Evolutionary conservation across 1,140 invertebrate species (phyloP), one percentile per base, ranked within the genome.

Genomic region (Plectrocnemia conspersa): DNA sequence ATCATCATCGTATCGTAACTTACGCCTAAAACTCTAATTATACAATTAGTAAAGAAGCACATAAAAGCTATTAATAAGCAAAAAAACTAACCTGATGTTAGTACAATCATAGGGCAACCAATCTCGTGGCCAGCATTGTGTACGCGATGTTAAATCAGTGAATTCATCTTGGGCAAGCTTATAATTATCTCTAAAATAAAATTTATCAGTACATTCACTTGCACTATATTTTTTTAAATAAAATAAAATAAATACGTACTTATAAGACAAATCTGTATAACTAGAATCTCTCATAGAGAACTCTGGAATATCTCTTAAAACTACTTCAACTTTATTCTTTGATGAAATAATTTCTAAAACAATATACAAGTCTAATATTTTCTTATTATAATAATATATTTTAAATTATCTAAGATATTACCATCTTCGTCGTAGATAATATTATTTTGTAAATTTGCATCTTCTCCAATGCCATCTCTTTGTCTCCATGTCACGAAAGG

Each of bases 1-100:
- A 71, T 74, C 41, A 76, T 56, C 48, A 70, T 68, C 53, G 68
- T 74, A 66, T 71, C 71, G 55, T 76, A 76, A 49, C 74, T 74
- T 9, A 76, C 66, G 35, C 73, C 73, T 16, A 76, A 57, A 50
- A 76, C 71, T 59, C 73, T 72, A 52, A 52, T 29, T 13, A 22
- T 40, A 7, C 38, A 10, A 24, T n/a, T 32, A 29, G n/a, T n/a
- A n/a, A n/a, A n/a, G n/a, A n/a, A n/a, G n/a, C n/a, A n/a, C n/a
- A 29, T 29, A 29, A 29, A n/a, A 7, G n/a, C 27, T 7, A 29
- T 7, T 29, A 29, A 7, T n/a, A 29, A 29, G n/a, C 27, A 29
- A 7, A 53, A 33, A 24, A 35, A 42, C 22, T 27, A 27, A 61
- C 59, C 59, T 40, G 25, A 61, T 58, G 47, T 58, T 55, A 3